A percentile compares a stretch with the other conserved stretches of the same genome.
These are phyloP conservation scores for Butastur rufipennis DNA, from an alignment of 2,113 vertebrate species.

Conservation along the genomic window DNA sequence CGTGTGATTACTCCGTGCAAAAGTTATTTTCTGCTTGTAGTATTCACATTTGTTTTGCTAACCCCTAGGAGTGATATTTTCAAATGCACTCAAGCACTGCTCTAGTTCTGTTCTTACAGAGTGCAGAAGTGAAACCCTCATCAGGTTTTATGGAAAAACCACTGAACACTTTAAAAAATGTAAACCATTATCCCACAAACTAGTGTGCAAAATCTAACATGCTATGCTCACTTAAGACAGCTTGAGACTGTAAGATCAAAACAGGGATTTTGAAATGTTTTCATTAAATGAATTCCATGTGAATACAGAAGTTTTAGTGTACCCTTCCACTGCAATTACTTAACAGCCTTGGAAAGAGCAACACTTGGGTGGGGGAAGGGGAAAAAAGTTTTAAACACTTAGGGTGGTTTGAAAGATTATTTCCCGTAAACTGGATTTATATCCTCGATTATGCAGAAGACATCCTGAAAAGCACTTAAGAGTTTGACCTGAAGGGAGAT, in stretches of 20 bases:
- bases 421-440: constrained; percentile 39
- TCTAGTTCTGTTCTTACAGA: background rate
- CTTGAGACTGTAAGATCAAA: constrained; percentile 32
- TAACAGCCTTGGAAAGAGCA: background rate
- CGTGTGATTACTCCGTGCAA: background rate
- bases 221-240: constrained; percentile 2
- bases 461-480: constrained; percentile 28
- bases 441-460: constrained; percentile 22
- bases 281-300: constrained; percentile 27
- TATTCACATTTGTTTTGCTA: background rate
- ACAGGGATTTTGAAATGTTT: background rate
- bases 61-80: background rate
- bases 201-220: constrained; percentile 9
- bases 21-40: background rate
- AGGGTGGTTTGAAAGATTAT: constrained; percentile 13
- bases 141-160: background rate
- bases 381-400: background rate
- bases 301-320: constrained; percentile 4
- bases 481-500: constrained; percentile 38
- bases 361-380: background rate
- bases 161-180: constrained; percentile 11
- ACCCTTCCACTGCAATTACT: background rate
- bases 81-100: background rate
- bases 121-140: background rate
- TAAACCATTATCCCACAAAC: constrained; percentile 27